A percentile compares a stretch with the other conserved stretches of the same genome.
phyloP scores from a whole-genome alignment of 2,797 vertebrate genomes.

The Peromyscus aztecus region DNA sequence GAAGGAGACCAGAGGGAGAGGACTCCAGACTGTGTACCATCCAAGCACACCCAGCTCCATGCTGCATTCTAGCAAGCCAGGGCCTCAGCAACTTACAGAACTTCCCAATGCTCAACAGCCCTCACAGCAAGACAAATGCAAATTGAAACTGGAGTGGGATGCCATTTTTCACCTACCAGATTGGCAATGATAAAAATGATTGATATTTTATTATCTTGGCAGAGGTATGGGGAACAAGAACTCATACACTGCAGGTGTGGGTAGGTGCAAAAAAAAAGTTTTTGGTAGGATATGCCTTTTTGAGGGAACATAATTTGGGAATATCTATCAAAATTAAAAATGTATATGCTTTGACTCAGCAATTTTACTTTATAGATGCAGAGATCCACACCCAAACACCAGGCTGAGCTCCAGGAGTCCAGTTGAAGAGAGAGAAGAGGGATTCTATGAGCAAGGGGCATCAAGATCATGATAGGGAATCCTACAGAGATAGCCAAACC shows the following conservation, averaged over 20 bases:
- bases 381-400: too few relatives aligned
- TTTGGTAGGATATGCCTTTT: conserved; percentile 25
- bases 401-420: too few relatives aligned
- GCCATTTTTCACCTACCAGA: conserved; percentile 46
- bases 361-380: conserved; percentile 29
- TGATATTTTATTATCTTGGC: conserved; percentile 62
- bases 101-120: background rate
- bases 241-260: background rate
- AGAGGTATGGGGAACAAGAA: background rate
- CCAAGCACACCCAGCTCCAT: background rate
- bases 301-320: conserved; percentile 27
- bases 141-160: background rate
- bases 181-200: conserved; percentile 70
- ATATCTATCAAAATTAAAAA: conserved; percentile 76
- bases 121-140: conserved; percentile 37
- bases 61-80: rapidly evolving
- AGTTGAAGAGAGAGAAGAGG: too few relatives aligned
- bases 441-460: too few relatives aligned
- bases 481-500: too few relatives aligned
- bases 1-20: background rate
- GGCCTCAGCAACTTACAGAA: background rate
- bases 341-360: conserved; percentile 68
- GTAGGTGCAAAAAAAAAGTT: conserved; percentile 11
- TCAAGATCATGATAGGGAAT: too few relatives aligned
- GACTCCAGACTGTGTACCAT: background rate